Evolutionary conservation across 2,113 vertebrate genomes (phyloP), one percentile per base, ranked within the genome.

Genomic region (Phyllostomus discolor): DNA sequence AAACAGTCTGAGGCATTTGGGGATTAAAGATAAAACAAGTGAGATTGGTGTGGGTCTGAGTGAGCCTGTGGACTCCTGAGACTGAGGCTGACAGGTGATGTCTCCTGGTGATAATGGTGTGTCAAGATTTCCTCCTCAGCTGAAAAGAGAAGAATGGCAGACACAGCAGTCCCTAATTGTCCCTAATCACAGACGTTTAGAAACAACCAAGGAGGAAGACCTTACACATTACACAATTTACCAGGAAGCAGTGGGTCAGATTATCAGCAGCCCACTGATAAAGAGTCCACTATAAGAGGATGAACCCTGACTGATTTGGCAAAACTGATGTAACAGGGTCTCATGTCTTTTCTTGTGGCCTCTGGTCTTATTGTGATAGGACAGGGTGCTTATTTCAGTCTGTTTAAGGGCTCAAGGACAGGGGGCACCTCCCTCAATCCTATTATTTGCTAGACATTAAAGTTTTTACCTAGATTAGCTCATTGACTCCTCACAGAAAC

Each of bases 101-200:
- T 80, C 92, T 73, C 26, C n/a, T 48, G 91, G 96, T 96, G 96
- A 98, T 96, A 97, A 69, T 8, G n/a, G 50, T 0, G 1, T 52
- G 10, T 59, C 33, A 46, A 76, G 67, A 54, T 76, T 90, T 95
- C 90, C 95, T 96, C 76, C 52, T 52, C 8, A 5, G 69, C 92
- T n/a, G 73, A 79, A 57, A 31, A 52, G 88, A 82, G 84, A 94
- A 85, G 41, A n/a, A 78, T 33, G 80, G 31, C 95, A 96, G 96
- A 43, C 78, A 20, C 62, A 9, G 20, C 35, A 1, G 31, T 57
- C 78, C 48, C 82, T 94, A 85, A 97, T 57, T 90, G 94, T 86
- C 64, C 57, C 97, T 96, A 96, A 95, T 97, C 85, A 70, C 46
- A 41, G 78, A 81, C 57, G 73, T 95, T 92, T 72, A 33, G 50